A percentile compares a stretch with the other conserved stretches of the same genome.
Evolutionary conservation across 1,140 invertebrate species (phyloP).

Genomic region (Euura lappo): DNA sequence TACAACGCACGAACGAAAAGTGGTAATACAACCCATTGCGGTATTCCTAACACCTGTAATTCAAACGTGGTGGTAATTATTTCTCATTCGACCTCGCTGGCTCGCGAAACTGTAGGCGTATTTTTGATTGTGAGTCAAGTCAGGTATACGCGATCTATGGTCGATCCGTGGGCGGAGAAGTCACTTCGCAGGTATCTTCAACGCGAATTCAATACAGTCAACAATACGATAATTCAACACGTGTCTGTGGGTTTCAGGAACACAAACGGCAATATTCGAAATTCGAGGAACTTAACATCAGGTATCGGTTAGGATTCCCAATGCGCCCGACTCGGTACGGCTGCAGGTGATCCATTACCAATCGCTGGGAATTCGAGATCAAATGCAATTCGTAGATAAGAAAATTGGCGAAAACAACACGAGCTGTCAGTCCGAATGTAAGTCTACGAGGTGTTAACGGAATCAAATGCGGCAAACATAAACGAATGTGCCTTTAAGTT

Average conservation of each 20-base stretch:
- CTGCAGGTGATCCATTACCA: background rate
- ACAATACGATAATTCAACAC: constrained; percentile 5
- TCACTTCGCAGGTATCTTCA: background rate
- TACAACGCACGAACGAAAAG: no score
- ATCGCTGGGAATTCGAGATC: no score
- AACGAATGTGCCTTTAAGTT: background rate
- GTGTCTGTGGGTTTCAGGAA: background rate
- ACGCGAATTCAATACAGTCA: background rate
- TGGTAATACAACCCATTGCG: background rate
- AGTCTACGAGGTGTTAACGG: background rate
- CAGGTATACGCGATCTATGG: background rate
- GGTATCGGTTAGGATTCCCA: background rate
- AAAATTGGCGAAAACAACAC: no score
- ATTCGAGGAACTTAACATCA: constrained; percentile 1
- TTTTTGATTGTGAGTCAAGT: constrained; percentile 1
- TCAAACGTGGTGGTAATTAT: background rate
- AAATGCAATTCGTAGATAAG: no score
- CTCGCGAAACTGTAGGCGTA: background rate
- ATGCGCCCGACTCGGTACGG: background rate
- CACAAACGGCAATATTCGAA: background rate
- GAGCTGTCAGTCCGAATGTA: background rate
- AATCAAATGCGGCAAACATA: background rate
- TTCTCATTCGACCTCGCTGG: background rate
- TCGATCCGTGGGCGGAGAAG: background rate
- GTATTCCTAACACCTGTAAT: constrained; percentile 1